These are phyloP conservation scores for Drosophila borborema DNA, from an alignment of 2,888 invertebrate species.

Conservation along the genomic window DNA sequence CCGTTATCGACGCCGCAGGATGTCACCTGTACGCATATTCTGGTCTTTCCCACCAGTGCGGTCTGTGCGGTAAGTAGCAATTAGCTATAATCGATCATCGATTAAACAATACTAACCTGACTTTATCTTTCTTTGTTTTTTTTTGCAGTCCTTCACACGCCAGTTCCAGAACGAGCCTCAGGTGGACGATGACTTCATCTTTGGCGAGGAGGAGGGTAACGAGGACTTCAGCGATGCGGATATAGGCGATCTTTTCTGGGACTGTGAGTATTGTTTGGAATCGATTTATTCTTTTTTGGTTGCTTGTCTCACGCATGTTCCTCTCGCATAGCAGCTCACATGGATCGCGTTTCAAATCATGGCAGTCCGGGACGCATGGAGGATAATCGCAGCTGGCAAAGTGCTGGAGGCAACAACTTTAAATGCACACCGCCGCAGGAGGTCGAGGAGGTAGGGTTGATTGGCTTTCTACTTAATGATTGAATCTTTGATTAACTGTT, in stretches of 20 bases:
- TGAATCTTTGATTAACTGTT: not conserved
- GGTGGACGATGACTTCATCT: conserved; percentile 88
- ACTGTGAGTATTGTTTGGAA: conserved; percentile 75
- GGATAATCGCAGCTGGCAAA: conserved; percentile 85
- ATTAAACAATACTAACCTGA: not conserved
- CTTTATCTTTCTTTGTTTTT: not conserved
- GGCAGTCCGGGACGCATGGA: conserved; percentile 87
- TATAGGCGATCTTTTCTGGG: conserved; percentile 91
- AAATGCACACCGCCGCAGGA: conserved; percentile 84
- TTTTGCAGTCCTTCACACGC: conserved; percentile 78
- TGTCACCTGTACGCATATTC: conserved; percentile 98
- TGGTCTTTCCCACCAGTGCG: conserved; percentile 99
- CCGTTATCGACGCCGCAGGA: conserved; percentile 98
- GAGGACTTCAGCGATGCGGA: conserved; percentile 83
- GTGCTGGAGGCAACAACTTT: conserved; percentile 86
- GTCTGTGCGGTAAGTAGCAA: conserved; percentile 91
- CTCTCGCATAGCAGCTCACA: conserved; percentile 85
- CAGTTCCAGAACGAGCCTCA: conserved; percentile 84
- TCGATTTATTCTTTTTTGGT: no score
- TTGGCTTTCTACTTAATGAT: not conserved
- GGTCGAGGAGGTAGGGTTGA: conserved; percentile 83
- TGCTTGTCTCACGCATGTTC: conserved; percentile 5
- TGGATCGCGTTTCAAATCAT: conserved; percentile 86
- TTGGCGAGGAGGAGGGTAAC: conserved; percentile 86
- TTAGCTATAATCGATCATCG: not conserved